These are phyloP conservation scores for Masticophis lateralis DNA, from an alignment of 2,797 vertebrate genomes.

Conservation along the genomic window DNA sequence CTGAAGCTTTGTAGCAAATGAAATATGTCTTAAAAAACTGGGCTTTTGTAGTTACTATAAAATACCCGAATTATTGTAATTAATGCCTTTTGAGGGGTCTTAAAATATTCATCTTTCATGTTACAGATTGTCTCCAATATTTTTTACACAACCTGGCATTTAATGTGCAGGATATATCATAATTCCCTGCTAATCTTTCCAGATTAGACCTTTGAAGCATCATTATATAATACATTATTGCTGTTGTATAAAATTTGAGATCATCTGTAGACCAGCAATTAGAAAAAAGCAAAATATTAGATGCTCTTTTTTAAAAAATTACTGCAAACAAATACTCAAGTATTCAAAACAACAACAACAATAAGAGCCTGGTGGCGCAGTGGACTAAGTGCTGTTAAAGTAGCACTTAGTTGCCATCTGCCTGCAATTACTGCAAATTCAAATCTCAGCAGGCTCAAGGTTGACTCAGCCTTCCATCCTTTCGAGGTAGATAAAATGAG, in stretches of 20 bases:
- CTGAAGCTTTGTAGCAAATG: slow-evolving; percentile 38
- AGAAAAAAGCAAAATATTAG: slow-evolving; percentile 47
- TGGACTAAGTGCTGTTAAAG: too few species aligned
- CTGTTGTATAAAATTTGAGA: slow-evolving; percentile 63
- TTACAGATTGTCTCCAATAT: slow-evolving; percentile 59
- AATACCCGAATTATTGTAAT: slow-evolving; percentile 66
- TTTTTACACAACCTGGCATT: slow-evolving; percentile 59
- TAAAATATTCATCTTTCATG: slow-evolving; percentile 66
- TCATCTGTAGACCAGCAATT: slow-evolving; percentile 45
- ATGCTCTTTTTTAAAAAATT: slow-evolving; percentile 39
- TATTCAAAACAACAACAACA: neutral
- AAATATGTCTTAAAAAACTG: slow-evolving; percentile 63
- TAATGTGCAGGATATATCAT: slow-evolving; percentile 46
- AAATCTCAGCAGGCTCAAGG: too few species aligned
- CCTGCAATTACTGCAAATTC: too few species aligned
- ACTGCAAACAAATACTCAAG: slow-evolving; percentile 44
- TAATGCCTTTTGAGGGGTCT: slow-evolving; percentile 63
- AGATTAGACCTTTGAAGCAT: slow-evolving; percentile 56
- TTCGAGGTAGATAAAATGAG: too few species aligned
- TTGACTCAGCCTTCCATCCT: too few species aligned
- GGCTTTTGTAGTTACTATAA: slow-evolving; percentile 50
- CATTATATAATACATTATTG: slow-evolving; percentile 63
- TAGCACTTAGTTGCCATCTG: too few species aligned
- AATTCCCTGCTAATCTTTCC: slow-evolving; percentile 68
- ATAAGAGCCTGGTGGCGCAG: too few species aligned